phyloP scores from a whole-genome alignment of 2,888 invertebrate genomes.

The Drosophila flavopinicola region DNA sequence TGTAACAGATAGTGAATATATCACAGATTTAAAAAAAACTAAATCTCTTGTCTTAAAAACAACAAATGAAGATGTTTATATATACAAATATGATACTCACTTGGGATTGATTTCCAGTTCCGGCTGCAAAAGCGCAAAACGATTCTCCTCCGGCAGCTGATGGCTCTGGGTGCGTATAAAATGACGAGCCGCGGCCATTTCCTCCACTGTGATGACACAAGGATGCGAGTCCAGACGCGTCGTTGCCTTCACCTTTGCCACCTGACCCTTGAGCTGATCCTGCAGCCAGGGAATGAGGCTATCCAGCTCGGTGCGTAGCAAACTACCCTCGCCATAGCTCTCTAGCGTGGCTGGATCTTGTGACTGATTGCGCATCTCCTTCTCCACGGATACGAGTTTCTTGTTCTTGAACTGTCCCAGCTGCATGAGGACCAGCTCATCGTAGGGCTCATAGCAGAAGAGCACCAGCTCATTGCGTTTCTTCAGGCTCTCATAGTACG shows the following conservation, averaged over 20 bases:
- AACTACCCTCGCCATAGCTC: constrained; percentile 88
- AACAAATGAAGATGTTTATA: not conserved
- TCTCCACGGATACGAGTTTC: constrained; percentile 94
- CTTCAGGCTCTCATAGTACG: constrained; percentile 96
- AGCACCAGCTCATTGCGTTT: constrained; percentile 95
- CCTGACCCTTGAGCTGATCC: constrained; percentile 90
- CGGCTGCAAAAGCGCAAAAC: constrained; percentile 94
- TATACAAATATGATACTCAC: constrained; percentile 86
- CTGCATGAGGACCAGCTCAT: constrained; percentile 97
- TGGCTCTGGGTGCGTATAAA: constrained; percentile 95
- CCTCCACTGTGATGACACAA: constrained; percentile 96
- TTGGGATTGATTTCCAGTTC: constrained; percentile 97
- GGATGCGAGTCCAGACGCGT: constrained; percentile 94
- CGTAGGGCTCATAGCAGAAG: constrained; percentile 98
- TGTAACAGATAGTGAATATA: not conserved
- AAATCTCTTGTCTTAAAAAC: no score
- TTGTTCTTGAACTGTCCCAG: constrained; percentile 90
- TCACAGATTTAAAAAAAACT: not conserved
- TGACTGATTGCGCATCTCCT: constrained; percentile 92
- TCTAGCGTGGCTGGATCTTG: constrained; percentile 86
- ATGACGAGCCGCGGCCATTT: constrained; percentile 98
- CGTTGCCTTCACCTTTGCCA: constrained; percentile 92
- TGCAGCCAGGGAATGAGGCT: constrained; percentile 92
- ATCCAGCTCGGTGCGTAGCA: constrained; percentile 91
- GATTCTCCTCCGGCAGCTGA: constrained; percentile 91